Conservation (phyloP, 2,888 invertebrate genomes). For the Atrina japonica region DNA sequence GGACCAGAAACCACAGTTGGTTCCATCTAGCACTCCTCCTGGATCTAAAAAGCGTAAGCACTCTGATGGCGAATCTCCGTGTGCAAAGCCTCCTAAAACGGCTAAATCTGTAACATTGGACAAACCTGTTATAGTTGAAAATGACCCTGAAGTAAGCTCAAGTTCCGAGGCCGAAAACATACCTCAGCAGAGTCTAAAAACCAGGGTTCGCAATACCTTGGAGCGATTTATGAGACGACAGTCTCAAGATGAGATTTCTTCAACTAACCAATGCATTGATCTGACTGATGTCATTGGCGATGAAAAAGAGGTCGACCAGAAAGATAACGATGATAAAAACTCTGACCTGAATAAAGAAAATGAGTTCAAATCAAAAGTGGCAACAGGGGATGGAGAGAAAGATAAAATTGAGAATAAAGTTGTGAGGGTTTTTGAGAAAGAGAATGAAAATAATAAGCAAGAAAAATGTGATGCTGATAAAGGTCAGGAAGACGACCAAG, state of each 20-base stretch:
- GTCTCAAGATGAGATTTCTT: conserved; percentile 66
- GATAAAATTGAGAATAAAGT: too few species aligned
- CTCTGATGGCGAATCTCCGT: conserved; percentile 60
- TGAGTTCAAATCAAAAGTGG: conserved; percentile 8
- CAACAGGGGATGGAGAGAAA: neutral
- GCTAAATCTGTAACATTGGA: conserved; percentile 19
- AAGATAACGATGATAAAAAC: conserved; percentile 9
- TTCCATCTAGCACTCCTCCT: conserved; percentile 46
- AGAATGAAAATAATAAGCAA: too few species aligned
- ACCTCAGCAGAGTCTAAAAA: conserved; percentile 31
- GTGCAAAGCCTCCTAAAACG: conserved; percentile 59
- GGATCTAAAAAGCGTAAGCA: conserved; percentile 61
- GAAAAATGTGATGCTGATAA: neutral
- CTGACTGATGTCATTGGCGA: conserved; percentile 49
- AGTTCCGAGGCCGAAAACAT: conserved; percentile 71
- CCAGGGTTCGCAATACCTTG: conserved; percentile 48
- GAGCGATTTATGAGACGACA: conserved; percentile 59
- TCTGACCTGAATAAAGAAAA: conserved; percentile 1
- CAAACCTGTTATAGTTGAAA: conserved; percentile 37
- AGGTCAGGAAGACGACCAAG: neutral
- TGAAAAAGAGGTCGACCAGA: conserved; percentile 21
- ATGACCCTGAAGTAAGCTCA: conserved; percentile 74
- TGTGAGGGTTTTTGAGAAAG: too few species aligned
- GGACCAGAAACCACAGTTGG: conserved; percentile 44
- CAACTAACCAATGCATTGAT: conserved; percentile 67